These are phyloP conservation scores for Oxyura jamaicensis DNA, from an alignment of 2,113 vertebrate species.

Conservation along the genomic window DNA sequence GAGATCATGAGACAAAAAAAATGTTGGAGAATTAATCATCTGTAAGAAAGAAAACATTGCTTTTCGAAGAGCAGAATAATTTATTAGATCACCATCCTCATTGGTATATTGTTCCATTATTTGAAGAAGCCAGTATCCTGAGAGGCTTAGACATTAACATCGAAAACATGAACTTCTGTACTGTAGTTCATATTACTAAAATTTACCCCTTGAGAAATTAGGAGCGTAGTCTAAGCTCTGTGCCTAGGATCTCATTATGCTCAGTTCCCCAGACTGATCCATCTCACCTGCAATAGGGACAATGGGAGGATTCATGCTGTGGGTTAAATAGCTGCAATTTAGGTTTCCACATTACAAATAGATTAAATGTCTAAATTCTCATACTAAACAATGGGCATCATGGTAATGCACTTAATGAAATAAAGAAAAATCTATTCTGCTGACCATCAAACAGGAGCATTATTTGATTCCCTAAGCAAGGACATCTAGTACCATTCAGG, in stretches of 20 bases:
- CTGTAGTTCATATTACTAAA: not conserved
- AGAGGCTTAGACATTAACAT: not conserved
- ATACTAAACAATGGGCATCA: not conserved
- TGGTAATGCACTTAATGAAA: not conserved
- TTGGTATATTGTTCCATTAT: not conserved
- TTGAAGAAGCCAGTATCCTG: not conserved
- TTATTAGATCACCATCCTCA: not conserved
- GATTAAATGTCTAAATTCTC: not conserved
- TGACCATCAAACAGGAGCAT: not conserved
- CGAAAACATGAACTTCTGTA: not conserved
- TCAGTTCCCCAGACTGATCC: not conserved
- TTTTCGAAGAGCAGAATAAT: not conserved
- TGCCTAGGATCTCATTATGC: not conserved
- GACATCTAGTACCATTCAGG: not conserved
- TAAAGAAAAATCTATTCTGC: not conserved
- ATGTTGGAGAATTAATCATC: not conserved
- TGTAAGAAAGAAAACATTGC: not conserved
- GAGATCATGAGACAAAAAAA: not conserved
- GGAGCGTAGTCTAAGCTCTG: not conserved
- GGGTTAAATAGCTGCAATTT: not conserved
- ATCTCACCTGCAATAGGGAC: not conserved
- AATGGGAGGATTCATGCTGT: not conserved
- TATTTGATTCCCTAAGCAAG: not conserved
- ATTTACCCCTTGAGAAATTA: not conserved
- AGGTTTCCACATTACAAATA: not conserved